Conservation (phyloP, 2,797 vertebrate genomes). For the Ptychadena robeensis region DNA sequence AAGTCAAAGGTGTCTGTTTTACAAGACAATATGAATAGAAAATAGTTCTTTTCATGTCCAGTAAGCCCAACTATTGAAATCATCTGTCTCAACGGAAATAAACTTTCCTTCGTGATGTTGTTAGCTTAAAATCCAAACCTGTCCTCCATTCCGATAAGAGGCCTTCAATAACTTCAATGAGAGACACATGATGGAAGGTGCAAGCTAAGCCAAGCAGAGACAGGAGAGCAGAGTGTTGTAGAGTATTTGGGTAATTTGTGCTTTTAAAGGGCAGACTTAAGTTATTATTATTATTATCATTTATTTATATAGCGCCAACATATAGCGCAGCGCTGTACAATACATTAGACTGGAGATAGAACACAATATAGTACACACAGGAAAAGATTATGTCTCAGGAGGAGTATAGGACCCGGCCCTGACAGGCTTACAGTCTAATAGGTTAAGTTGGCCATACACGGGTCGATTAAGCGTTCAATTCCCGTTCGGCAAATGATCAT, state of each 20-base stretch:
- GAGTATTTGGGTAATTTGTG: not conserved
- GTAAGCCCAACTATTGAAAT: conserved; percentile 32
- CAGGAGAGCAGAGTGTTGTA: not conserved
- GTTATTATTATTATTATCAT: no score
- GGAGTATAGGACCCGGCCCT: no score
- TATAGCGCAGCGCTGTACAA: no score
- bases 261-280: not conserved
- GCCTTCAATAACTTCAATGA: not conserved
- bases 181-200: not conserved
- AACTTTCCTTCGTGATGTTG: conserved; percentile 60
- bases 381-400: no score
- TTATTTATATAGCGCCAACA: no score
- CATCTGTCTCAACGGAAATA: conserved; percentile 56
- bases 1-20: conserved; percentile 57
- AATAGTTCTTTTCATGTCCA: conserved; percentile 42
- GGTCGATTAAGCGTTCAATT: no score
- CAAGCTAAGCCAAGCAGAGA: not conserved
- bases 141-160: not conserved
- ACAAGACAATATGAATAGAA: conserved; percentile 45
- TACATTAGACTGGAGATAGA: no score
- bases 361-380: no score
- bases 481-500: no score
- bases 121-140: not conserved
- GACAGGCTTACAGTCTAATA: no score
- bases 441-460: no score